Evolutionary conservation across 2,797 vertebrate species (phyloP), one percentile per base, ranked within the genome.

Genomic region (Falco berigora): DNA sequence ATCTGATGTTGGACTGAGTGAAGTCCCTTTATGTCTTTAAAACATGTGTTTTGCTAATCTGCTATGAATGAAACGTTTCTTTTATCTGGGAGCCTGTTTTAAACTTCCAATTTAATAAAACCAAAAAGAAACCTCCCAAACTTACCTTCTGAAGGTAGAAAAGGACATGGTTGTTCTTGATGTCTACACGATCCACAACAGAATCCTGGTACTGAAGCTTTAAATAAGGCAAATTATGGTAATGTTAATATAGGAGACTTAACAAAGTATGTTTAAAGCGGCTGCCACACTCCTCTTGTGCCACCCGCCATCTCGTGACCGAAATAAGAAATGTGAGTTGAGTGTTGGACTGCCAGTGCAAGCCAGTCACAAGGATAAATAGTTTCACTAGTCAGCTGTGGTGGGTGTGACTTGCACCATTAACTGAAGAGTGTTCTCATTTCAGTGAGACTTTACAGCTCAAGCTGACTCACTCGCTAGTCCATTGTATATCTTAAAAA

Each of bases 131-230:
- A 22, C 13, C 16, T 36, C 10, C 7, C 90, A 86, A 36, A 79
- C 90, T 91, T 87, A 97, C 97, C n/a, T 92, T 94, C 83, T 96
- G 88, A 67, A 97, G 68, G 59, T 97, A 97, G 92, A 98, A 94
- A 62, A 98, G 19, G 64, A 96, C 12, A 36, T 97, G 96, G 73
- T 94, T 91, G 18, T 94, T 97, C 80, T 95, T 97, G 73, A 88
- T 52, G 69, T 97, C 96, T 36, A 84, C 61, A 12, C n/a, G 97
- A 73, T 90, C 91, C 47, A 97, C 95, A 40, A 67, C 67, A 49
- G 83, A 90, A 59, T 58, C 34, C 36, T 61, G 34, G 1, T 62
- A 22, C 78, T 81, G 94, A 53, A 98, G 91, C 97, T 98, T 96
- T 77, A 89, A 94, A 94, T 10, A 84, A 86, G 24, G 38, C 8